Base-by-base conservation (phyloP, 2,888 invertebrate species). In the Anarsia innoxiella region DNA sequence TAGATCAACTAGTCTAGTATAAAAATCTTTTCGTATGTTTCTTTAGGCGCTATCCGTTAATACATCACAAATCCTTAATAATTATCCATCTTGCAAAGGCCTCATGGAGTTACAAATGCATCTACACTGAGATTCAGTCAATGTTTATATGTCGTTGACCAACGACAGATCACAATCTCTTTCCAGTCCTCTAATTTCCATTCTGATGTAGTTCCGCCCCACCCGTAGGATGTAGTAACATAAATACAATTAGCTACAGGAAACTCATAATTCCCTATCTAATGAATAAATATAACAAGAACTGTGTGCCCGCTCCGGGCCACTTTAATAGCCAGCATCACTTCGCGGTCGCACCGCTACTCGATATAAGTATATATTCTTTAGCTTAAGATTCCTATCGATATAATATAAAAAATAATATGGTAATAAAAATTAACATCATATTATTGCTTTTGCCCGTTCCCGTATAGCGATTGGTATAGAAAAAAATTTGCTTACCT, bases 51-150 rank as follows among this genome's bases (percentile, higher is more conserved):
- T 85, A 86, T 84, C 85, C 84, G 71, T 84, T 79, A 82, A 82
- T 80, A 83, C 84, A 86, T 86, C 85, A 85, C 85, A 85, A 82
- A 77, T 77, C 82, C 79, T 85, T 85, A 82, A 41, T 76, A 76
- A 77, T 78, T 78, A 78, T 80, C 85, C 84, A 82, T 83, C 83
- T 78, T 75, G 78, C 84, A 76, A 86, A 84, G 85, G 85, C 85
- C 84, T 84, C 84, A 82, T 82, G 77, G 83, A 84, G 79, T 83
- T 78, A 82, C 76, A 83, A 84, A 85, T 86, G 85, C 85, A 86
- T 84, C 84, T 86, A 85, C 80, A 80, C 73, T 84, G 85, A 86
- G 85, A 86, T 86, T 85, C 85, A 84, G 84, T 85, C 84, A 82
- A 77, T 84, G 80, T 84, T 84, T 84, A 83, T 84, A 82, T 76